Conservation (phyloP, 1,140 invertebrate species). For the Aporrectodea caliginosa region DNA sequence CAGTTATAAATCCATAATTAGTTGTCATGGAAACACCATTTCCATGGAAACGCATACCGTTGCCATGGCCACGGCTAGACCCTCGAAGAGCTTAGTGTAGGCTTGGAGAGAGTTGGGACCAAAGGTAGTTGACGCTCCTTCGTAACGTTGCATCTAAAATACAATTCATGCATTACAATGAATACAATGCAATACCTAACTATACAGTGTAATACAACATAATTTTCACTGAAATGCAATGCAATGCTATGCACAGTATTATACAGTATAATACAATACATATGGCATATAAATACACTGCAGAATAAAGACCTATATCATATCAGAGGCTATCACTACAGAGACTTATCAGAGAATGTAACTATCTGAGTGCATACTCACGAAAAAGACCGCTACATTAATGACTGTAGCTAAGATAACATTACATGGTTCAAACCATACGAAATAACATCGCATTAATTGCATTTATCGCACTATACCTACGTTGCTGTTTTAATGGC, state of each 20-base stretch:
- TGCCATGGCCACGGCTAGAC: slow-evolving; percentile 1
- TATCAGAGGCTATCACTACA: neutral
- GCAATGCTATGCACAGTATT: neutral
- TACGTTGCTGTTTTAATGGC: too few relatives aligned
- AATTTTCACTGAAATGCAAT: neutral
- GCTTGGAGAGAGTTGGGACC: slow-evolving; percentile 13
- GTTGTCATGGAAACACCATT: too few relatives aligned
- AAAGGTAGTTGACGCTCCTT: slow-evolving; percentile 15
- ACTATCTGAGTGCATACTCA: too few relatives aligned
- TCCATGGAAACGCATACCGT: too few relatives aligned
- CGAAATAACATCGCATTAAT: too few relatives aligned
- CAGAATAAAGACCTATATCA: neutral
- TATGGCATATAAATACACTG: neutral
- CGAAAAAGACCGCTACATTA: too few relatives aligned
- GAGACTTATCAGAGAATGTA: too few relatives aligned
- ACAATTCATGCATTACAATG: neutral
- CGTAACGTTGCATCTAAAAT: slow-evolving; percentile 23
- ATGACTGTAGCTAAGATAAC: too few relatives aligned
- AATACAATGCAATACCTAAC: neutral
- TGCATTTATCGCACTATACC: too few relatives aligned
- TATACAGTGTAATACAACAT: neutral
- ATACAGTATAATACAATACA: neutral
- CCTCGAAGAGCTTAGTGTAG: neutral
- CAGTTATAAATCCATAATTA: neutral
- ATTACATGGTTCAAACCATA: too few relatives aligned